Base-by-base conservation (phyloP, 2,113 vertebrate species). In the Aphyosemion australe region DNA sequence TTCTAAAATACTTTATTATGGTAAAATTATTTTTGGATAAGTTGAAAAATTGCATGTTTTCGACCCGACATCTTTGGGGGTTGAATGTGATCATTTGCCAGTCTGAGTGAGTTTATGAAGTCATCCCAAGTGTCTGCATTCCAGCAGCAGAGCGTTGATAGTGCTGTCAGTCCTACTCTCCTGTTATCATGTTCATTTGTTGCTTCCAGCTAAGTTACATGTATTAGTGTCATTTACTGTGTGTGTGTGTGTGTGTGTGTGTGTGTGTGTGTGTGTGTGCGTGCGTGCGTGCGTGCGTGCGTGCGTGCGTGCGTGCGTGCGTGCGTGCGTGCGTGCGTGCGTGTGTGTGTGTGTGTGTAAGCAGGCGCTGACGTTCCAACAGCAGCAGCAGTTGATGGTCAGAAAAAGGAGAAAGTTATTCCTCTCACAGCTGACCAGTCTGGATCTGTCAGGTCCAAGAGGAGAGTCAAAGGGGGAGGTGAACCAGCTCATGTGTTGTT, bases 391-490 rank as follows among this genome's bases (percentile, higher is more conserved):
- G 66, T n/a, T 57, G 76, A 2, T 65, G 64, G 12, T 78, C 69
- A 76, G 69, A 84, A 68, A 79, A 49, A 62, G 54, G 68, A 59
- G 21, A 71, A 50, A 78, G 72, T 66, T 69, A 31, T 50, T 32
- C 20, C 69, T 60, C n/a, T 66, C 53, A 86, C 69, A 45, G 59
- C 73, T 65, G 59, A 10, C 61, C 85, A 82, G 62, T 18, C 74
- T 68, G 78, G 32, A 79, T 57, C 80, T 66, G 75, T 77, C 84
- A 91, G 90, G 78, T 49, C 72, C 69, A 92, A 85, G 88, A 90
- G 91, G 87, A 85, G 73, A 60, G 78, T 86, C 61, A 53, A 66
- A 69, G 75, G 72, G 84, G 76, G 91, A 92, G 94, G 92, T 94
- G 92, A 88, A 88, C 34, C 48, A 34, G 45, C 51, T 59, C 34